Percentiles rank a stretch among this genome's conserved stretches.
Conservation (phyloP, 2,797 vertebrate genomes). For the Odontamblyopus lacepedii region DNA sequence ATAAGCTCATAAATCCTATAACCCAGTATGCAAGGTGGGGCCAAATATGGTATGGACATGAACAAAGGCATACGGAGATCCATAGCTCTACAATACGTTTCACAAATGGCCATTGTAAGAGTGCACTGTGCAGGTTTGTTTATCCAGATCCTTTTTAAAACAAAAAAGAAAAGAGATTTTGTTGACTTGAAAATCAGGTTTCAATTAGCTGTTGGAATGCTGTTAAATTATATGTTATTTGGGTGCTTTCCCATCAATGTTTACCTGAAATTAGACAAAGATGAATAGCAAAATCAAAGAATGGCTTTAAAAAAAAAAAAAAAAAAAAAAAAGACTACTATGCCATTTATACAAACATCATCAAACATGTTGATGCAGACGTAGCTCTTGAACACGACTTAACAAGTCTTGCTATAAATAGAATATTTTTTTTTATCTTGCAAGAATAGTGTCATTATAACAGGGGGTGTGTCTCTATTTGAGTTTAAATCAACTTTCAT, state of each 20-base stretch:
- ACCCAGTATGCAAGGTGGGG: neutral
- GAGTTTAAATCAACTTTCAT: slow-evolving; percentile 64
- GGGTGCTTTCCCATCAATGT: slow-evolving; percentile 26
- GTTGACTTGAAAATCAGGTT: neutral
- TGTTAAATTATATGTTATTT: slow-evolving; percentile 12
- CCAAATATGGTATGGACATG: neutral
- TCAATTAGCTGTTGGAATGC: neutral
- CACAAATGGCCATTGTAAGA: neutral
- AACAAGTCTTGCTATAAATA: slow-evolving; percentile 73
- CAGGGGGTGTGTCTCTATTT: slow-evolving; percentile 55
- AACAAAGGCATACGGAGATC: neutral
- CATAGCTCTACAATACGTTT: neutral
- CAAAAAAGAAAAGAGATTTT: neutral
- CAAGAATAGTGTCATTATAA: slow-evolving; percentile 32
- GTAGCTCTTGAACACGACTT: slow-evolving; percentile 45
- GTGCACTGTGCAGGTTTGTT: too few relatives aligned
- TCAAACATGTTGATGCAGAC: slow-evolving; percentile 56
- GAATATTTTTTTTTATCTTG: slow-evolving; percentile 30
- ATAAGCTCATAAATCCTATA: slow-evolving; percentile 7
- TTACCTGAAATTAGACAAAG: slow-evolving; percentile 16
- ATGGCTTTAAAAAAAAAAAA: slow-evolving; percentile 3
- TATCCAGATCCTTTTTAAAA: neutral
- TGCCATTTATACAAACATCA: slow-evolving; percentile 45
- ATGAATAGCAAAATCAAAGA: slow-evolving; percentile 11
- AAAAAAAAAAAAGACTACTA: slow-evolving; percentile 33